Conservation (phyloP, 1,140 invertebrate genomes). For the Aphaenogaster floridana region DNA sequence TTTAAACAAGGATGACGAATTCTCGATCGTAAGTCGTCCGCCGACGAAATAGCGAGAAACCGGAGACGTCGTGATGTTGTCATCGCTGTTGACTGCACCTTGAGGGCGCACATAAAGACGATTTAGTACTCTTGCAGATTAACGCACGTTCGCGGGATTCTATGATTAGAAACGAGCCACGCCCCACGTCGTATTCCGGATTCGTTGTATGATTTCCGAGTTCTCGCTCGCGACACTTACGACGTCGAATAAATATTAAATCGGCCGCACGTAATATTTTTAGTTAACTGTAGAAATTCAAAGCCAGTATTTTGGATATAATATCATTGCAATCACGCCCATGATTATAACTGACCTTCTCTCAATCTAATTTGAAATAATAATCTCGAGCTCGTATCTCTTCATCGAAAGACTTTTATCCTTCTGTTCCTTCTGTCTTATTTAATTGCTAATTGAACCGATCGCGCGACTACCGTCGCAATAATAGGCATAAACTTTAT, state of each 20-base stretch:
- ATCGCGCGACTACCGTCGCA: conserved; percentile 10
- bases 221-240: neutral
- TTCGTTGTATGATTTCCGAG: conserved; percentile 42
- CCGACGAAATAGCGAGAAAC: conserved; percentile 36
- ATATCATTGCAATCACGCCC: neutral
- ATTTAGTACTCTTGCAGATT: conserved; percentile 68
- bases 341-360: neutral
- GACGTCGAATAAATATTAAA: neutral
- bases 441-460: conserved; percentile 27
- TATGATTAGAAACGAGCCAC: conserved; percentile 71
- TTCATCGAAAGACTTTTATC: neutral
- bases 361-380: neutral
- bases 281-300: neutral
- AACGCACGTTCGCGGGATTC: conserved; percentile 71
- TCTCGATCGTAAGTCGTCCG: conserved; percentile 12
- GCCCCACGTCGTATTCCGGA: conserved; percentile 47
- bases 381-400: neutral
- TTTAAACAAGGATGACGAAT: neutral
- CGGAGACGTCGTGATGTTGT: conserved; percentile 36
- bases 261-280: neutral
- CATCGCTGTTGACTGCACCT: conserved; percentile 21
- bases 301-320: neutral
- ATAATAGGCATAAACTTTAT: conserved; percentile 17
- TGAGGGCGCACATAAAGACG: conserved; percentile 46
- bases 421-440: neutral